A percentile compares a stretch with the other conserved stretches of the same genome.
These are phyloP conservation scores for Leptosomus discolor DNA, from an alignment of 2,113 vertebrate genomes.

Conservation along the genomic window DNA sequence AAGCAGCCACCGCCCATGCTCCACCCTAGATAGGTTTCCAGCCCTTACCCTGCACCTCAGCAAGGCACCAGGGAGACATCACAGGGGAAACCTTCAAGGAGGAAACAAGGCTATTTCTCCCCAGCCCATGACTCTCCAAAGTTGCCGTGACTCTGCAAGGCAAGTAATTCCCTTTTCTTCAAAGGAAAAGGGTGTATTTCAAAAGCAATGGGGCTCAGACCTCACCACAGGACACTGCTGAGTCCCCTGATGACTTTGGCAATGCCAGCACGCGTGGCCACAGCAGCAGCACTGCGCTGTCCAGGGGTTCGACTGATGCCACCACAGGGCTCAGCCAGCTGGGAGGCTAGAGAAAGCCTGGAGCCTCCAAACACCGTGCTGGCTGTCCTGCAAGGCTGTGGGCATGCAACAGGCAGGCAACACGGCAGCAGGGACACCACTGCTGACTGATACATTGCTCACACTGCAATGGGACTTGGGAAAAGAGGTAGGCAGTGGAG, in stretches of 20 bases:
- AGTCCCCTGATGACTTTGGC: neutral
- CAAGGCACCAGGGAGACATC: neutral
- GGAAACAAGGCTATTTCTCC: neutral
- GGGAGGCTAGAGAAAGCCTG: neutral
- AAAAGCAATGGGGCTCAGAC: neutral
- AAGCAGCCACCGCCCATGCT: neutral
- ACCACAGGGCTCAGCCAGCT: neutral
- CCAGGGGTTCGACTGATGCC: neutral
- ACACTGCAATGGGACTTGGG: rapidly evolving
- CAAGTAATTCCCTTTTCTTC: neutral
- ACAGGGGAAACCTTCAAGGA: neutral
- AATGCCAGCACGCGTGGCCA: rapidly evolving
- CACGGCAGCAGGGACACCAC: neutral
- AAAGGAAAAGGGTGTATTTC: neutral
- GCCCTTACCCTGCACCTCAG: neutral
- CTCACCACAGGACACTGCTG: neutral
- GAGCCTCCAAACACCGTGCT: neutral
- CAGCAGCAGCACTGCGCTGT: neutral
- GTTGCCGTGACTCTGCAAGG: neutral
- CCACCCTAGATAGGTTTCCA: neutral
- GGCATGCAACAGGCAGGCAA: neutral
- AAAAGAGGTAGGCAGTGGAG: neutral
- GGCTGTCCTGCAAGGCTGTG: neutral
- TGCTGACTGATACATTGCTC: too few species aligned
- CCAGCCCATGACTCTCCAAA: neutral